Base-by-base conservation (phyloP, 2,113 vertebrate species). In the Scomber scombrus region DNA sequence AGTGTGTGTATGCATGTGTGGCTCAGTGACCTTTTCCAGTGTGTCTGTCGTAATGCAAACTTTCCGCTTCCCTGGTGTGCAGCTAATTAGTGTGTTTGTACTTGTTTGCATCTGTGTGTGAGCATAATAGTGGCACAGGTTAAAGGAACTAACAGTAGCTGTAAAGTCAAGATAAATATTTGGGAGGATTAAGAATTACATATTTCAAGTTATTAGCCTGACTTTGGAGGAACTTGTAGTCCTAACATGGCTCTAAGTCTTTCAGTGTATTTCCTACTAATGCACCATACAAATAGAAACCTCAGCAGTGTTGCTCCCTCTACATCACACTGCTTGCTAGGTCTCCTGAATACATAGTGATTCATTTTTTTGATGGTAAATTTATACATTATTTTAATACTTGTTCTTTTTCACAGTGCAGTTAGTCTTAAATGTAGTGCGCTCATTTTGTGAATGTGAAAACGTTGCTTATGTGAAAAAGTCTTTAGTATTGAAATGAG, bases 21-120 rank as follows among this genome's bases (percentile, higher is more conserved):
- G 15, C 50, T 61, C 45, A 51, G n/a, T 67, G 77, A 81, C 72
- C 19, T 74, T 75, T 67, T 75, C 50, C 61, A 43, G 23, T 66
- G 47, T 43, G 29, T 40, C 62, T 47, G 21, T 54, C 19, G 1
- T 81, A 80, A 80, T 61, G 23, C 46, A 45, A 88, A 73, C 62
- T 73, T 78, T 78, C 75, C 74, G 21, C 66, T 43, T 12, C 74
- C 66, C 67, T 13, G 61, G 52, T 45, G 82, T 78, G 85, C 57
- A 34, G 52, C 46, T 81, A 83, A 85, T 80, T 11, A 77, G 43
- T 31, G 47, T 46, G 31, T 52, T 12, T 64, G 56, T 26, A 18
- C 14, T 11, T 26, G 55, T 66, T 66, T 76, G 34, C 12, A 18
- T 55, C 43, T 1, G 9, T 60, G 43, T 63, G 21, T 18, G 50